These are phyloP conservation scores for Ecdyonurus torrentis DNA, from an alignment of 2,888 invertebrate species.

Conservation along the genomic window DNA sequence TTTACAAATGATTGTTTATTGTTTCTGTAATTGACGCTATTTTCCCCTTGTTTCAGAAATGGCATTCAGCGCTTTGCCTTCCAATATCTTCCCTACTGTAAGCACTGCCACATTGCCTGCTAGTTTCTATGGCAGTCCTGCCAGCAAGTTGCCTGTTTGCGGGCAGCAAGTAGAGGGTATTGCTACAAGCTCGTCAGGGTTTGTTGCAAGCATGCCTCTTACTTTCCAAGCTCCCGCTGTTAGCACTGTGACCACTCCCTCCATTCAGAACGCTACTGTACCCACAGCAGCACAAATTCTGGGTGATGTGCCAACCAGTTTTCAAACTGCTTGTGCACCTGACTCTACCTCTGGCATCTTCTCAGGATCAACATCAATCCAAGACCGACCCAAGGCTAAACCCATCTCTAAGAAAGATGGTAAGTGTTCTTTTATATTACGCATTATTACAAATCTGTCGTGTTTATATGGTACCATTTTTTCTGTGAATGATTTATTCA, in stretches of 20 bases:
- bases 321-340: background rate
- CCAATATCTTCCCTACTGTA: background rate
- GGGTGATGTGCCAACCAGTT: background rate
- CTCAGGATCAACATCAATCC: conserved; percentile 43
- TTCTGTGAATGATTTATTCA: no score
- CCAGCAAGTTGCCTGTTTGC: background rate
- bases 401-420: conserved; percentile 64
- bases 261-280: conserved; percentile 1
- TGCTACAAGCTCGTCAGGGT: background rate
- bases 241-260: background rate
- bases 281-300: background rate
- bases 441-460: no score
- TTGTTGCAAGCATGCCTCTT: background rate
- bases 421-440: no score
- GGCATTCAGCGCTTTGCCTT: background rate
- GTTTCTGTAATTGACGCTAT: no score
- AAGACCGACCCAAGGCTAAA: conserved; percentile 71
- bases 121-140: background rate
- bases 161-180: background rate
- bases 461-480: no score
- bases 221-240: background rate
- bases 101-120: background rate
- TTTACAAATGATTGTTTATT: background rate
- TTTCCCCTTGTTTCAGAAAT: background rate
- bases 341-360: background rate